Evolutionary conservation across 2,888 invertebrate species (phyloP), one percentile per base, ranked within the genome.

Genomic region (Thera obeliscata): DNA sequence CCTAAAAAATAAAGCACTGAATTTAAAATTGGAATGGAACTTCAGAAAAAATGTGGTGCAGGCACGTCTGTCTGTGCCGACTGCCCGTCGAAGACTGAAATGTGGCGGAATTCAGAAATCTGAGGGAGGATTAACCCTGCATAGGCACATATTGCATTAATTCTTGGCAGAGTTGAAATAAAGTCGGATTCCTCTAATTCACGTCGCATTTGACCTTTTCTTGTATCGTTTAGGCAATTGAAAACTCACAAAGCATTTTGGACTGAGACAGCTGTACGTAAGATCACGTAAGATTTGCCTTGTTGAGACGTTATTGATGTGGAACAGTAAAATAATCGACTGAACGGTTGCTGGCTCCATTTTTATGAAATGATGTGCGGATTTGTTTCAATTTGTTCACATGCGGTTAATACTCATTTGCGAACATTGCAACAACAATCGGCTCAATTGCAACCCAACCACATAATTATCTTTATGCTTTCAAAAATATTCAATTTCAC

Each of bases 181-280:
- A 78, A 84, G 74, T 76, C 71, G 77, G 57, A 80, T 83, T 82
- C 75, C 72, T 80, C 73, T 82, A 84, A 84, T 85, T 81, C 81
- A 80, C 80, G 79, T 70, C 78, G 76, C 79, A 78, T 86, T 84
- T 85, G 82, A 84, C 84, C 86, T 86, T 86, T 80, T 46, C 81
- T 78, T 75, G 75, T 73, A 56, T 76, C 78, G 76, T 76, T 71
- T 76, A 72, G 79, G 77, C 80, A 79, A 80, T 79, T 78, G 74
- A 76, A 75, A 79, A 77, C 80, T 78, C 76, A 72, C 73, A 75
- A 70, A 71, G 71, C 70, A 62, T 54, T 69, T 62, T 61, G 49
- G 55, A 62, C 61, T 56, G 69, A 65, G 66, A 65, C 57, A 55
- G 66, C 36, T 59, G 57, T 67, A 56, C 12, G 35, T 70, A 62